phyloP scores from a whole-genome alignment of 2,113 vertebrate species.

The Polyodon spathula region DNA sequence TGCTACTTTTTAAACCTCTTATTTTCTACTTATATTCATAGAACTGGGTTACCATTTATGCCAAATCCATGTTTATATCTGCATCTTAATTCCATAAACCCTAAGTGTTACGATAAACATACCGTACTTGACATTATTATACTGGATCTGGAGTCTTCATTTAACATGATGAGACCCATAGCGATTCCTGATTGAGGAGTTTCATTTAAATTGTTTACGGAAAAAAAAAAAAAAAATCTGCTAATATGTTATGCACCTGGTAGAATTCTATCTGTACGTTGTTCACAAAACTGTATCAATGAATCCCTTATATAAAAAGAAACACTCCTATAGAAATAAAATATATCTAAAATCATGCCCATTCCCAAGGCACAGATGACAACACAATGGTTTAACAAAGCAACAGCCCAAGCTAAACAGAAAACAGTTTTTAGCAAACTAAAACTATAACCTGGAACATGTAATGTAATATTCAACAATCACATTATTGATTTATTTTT shows the following conservation, averaged over 20 bases:
- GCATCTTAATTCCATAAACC: too few relatives aligned
- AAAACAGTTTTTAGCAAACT: slow-evolving; percentile 25
- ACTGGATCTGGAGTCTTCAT: too few relatives aligned
- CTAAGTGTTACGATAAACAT: too few relatives aligned
- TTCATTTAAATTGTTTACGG: too few relatives aligned
- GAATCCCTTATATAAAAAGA: slow-evolving; percentile 18
- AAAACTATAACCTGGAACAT: not conserved
- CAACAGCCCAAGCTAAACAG: not conserved
- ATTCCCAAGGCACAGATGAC: slow-evolving; percentile 36
- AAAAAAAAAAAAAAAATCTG: too few relatives aligned
- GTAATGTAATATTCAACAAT: not conserved
- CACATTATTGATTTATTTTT: not conserved
- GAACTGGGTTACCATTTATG: too few relatives aligned
- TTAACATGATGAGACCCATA: too few relatives aligned
- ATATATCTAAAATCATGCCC: slow-evolving; percentile 20
- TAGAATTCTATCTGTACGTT: not conserved
- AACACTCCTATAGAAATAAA: slow-evolving; percentile 22
- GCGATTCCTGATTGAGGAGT: too few relatives aligned
- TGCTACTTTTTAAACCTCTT: too few relatives aligned
- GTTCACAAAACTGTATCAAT: slow-evolving; percentile 11
- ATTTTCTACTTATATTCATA: not conserved
- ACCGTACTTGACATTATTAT: too few relatives aligned
- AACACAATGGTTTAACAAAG: slow-evolving; percentile 5
- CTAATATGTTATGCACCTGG: too few relatives aligned
- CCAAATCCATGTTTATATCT: too few relatives aligned